Percentiles rank a stretch among this genome's conserved stretches.
Evolutionary conservation across 2,797 vertebrate genomes (phyloP).

Genomic region (Sebastes hubbsi): DNA sequence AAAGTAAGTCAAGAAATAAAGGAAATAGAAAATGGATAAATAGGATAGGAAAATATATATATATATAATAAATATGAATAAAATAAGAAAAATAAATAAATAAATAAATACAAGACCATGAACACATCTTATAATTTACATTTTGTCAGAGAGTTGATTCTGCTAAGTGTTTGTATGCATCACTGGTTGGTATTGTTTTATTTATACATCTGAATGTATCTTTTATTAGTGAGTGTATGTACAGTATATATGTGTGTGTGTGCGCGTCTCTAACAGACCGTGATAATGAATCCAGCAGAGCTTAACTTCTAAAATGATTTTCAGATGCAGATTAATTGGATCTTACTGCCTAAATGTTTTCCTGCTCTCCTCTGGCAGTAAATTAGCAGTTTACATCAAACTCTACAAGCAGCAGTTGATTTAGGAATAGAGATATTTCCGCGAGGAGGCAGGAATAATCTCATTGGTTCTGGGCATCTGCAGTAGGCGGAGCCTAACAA

Average conservation of each 20-base stretch:
- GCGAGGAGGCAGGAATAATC: background rate
- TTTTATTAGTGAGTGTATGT: background rate
- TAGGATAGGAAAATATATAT: too few relatives aligned
- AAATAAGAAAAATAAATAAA: too few relatives aligned
- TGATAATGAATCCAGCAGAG: conserved; percentile 2
- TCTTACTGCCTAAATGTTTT: conserved; percentile 4
- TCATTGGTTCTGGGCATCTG: background rate
- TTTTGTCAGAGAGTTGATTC: background rate
- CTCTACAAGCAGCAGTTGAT: background rate
- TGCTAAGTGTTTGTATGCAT: background rate
- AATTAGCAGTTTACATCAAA: background rate
- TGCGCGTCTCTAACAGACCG: background rate
- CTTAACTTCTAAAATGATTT: conserved; percentile 17
- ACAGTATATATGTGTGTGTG: background rate
- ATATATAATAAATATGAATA: too few relatives aligned
- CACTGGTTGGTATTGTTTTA: background rate
- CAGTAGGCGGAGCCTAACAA: background rate
- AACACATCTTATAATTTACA: background rate
- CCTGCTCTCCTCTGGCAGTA: conserved; percentile 5
- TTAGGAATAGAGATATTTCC: background rate
- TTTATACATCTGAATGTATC: background rate
- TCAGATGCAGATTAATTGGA: conserved; percentile 14
- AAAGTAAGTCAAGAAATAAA: too few relatives aligned
- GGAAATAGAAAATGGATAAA: too few relatives aligned
- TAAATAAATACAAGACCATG: background rate